These are phyloP conservation scores for Zeus faber DNA, from an alignment of 2,113 vertebrate species.

Conservation along the genomic window DNA sequence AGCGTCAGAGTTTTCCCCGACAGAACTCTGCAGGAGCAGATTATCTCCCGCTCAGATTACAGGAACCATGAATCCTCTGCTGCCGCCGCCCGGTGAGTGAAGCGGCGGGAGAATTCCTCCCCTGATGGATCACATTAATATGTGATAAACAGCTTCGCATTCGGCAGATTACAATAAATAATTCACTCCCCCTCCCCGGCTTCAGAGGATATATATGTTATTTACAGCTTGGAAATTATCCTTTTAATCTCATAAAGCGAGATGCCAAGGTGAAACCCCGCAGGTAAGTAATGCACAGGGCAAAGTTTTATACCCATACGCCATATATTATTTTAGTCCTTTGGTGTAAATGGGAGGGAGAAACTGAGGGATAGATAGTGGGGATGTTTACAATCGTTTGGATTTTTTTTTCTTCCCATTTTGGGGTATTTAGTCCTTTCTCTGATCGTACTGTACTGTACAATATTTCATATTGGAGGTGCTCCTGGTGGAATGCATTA, in stretches of 20 bases:
- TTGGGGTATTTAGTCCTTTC: too few relatives aligned
- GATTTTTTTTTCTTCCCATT: too few relatives aligned
- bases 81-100: slow-evolving; percentile 54
- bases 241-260: slow-evolving; percentile 66
- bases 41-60: slow-evolving; percentile 63
- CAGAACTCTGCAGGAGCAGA: slow-evolving; percentile 63
- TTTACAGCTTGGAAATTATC: slow-evolving; percentile 75
- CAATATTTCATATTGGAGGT: too few relatives aligned
- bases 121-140: slow-evolving; percentile 79
- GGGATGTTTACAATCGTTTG: too few relatives aligned
- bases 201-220: slow-evolving; percentile 72
- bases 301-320: slow-evolving; percentile 22
- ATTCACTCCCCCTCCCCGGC: slow-evolving; percentile 78
- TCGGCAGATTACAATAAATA: slow-evolving; percentile 80
- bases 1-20: slow-evolving; percentile 32
- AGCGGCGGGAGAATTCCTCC: slow-evolving; percentile 71
- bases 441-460: too few relatives aligned
- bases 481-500: too few relatives aligned
- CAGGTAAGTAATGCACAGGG: slow-evolving; percentile 62
- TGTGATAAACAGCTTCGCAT: slow-evolving; percentile 79
- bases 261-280: slow-evolving; percentile 69
- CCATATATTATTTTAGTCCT: slow-evolving; percentile 27
- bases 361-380: too few relatives aligned
- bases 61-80: slow-evolving; percentile 65
- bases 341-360: slow-evolving; percentile 16